phyloP scores from a whole-genome alignment of 1,140 invertebrate genomes.

The Drosophila santomea region DNA sequence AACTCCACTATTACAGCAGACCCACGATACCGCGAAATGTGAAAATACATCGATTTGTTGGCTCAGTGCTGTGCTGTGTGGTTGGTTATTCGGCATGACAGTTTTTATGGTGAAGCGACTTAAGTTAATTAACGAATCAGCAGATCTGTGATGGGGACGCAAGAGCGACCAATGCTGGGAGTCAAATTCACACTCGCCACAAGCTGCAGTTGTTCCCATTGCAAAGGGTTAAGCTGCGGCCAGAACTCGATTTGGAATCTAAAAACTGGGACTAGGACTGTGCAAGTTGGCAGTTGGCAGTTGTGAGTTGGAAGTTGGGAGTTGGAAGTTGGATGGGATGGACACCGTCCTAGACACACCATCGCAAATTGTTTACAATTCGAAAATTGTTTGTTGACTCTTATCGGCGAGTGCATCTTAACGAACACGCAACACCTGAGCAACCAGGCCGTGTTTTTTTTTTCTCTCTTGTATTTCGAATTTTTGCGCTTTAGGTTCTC shows the following conservation, averaged over 20 bases:
- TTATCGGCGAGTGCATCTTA: conserved; percentile 69
- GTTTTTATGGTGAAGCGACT: conserved; percentile 16
- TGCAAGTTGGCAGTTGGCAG: not conserved
- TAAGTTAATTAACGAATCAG: conserved; percentile 71
- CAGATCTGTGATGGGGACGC: conserved; percentile 28
- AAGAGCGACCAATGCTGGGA: conserved; percentile 41
- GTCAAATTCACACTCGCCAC: conserved; percentile 56
- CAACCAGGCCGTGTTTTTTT: conserved; percentile 25
- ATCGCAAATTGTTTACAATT: conserved; percentile 80
- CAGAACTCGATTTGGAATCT: conserved; percentile 8
- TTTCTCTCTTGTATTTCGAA: not conserved
- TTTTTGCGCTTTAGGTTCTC: too few relatives aligned
- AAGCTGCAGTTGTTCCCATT: conserved; percentile 53
- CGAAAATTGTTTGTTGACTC: conserved; percentile 70
- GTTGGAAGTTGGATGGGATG: not conserved
- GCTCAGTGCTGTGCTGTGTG: not conserved
- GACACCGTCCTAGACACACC: conserved; percentile 24
- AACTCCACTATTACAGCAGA: not conserved
- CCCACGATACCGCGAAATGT: not conserved
- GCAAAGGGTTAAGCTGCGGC: not conserved
- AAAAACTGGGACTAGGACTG: conserved; percentile 1
- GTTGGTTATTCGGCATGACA: conserved; percentile 24
- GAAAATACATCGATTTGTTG: not conserved
- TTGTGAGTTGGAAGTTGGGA: not conserved
- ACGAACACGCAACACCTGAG: conserved; percentile 67